Evolutionary conservation across 2,797 vertebrate species (phyloP).

Genomic region (Apogon hyalosoma): DNA sequence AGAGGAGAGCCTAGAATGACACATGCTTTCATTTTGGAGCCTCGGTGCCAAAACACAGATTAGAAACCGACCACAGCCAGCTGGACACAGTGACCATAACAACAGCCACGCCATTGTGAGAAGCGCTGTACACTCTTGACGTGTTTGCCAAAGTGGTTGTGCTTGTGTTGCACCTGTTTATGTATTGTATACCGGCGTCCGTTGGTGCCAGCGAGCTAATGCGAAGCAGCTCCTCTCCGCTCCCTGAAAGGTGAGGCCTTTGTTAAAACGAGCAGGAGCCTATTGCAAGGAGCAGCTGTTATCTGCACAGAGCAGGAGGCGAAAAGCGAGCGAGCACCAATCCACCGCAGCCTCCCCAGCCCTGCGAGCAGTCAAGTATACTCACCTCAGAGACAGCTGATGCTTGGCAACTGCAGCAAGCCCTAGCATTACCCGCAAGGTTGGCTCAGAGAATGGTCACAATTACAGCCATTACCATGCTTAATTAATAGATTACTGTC

Average conservation of each 20-base stretch:
- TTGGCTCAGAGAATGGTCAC: conserved; percentile 54
- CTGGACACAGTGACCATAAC: conserved; percentile 40
- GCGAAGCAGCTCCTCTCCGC: conserved; percentile 21
- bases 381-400: conserved; percentile 64
- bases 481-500: conserved; percentile 76
- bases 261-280: conserved; percentile 31
- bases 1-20: conserved; percentile 51
- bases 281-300: conserved; percentile 60
- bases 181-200: conserved; percentile 29
- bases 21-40: conserved; percentile 44
- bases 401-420: conserved; percentile 47
- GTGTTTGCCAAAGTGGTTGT: conserved; percentile 33
- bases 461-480: conserved; percentile 62
- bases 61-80: conserved; percentile 53
- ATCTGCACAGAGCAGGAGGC: conserved; percentile 63
- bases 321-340: conserved; percentile 23
- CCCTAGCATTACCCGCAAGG: conserved; percentile 61
- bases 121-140: conserved; percentile 3
- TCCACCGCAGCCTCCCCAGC: conserved; percentile 18
- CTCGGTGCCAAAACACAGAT: conserved; percentile 64
- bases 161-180: conserved; percentile 65
- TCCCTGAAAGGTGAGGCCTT: conserved; percentile 51
- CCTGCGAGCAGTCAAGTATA: conserved; percentile 58
- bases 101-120: conserved; percentile 27
- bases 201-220: conserved; percentile 23